Evolutionary conservation across 1,140 invertebrate species (phyloP).

Genomic region (Ceratina japonica): DNA sequence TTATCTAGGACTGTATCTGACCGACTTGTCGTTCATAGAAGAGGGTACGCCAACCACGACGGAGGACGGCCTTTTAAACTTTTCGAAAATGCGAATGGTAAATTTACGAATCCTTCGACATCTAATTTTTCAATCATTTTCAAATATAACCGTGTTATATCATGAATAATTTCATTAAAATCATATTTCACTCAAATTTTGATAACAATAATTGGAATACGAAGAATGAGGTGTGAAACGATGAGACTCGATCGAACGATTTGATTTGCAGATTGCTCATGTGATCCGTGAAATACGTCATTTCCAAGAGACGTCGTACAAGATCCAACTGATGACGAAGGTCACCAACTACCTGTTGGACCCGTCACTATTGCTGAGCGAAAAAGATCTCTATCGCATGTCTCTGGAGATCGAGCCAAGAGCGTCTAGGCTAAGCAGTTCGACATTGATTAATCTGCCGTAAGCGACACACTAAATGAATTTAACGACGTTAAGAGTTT

Average conservation of each 20-base stretch:
- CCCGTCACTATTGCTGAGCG: conserved; percentile 85
- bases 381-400: conserved; percentile 91
- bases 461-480: conserved; percentile 56
- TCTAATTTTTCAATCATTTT: no score
- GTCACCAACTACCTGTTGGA: conserved; percentile 92
- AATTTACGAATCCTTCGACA: background rate
- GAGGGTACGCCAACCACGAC: conserved; percentile 96
- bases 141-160: no score
- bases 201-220: no score
- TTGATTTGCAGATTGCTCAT: conserved; percentile 89
- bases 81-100: conserved; percentile 98
- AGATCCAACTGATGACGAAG: conserved; percentile 91
- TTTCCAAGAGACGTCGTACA: conserved; percentile 95
- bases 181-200: no score
- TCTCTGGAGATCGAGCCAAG: conserved; percentile 93
- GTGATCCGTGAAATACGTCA: conserved; percentile 95
- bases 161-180: background rate
- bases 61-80: conserved; percentile 94
- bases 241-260: background rate
- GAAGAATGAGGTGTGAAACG: background rate
- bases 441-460: conserved; percentile 67
- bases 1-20: conserved; percentile 95
- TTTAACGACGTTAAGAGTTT: background rate
- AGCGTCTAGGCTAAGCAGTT: conserved; percentile 81
- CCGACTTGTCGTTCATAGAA: conserved; percentile 96